Percentiles rank a stretch among this genome's conserved stretches.
Conservation (phyloP, 1,140 invertebrate genomes). For the Gryllus bimaculatus region DNA sequence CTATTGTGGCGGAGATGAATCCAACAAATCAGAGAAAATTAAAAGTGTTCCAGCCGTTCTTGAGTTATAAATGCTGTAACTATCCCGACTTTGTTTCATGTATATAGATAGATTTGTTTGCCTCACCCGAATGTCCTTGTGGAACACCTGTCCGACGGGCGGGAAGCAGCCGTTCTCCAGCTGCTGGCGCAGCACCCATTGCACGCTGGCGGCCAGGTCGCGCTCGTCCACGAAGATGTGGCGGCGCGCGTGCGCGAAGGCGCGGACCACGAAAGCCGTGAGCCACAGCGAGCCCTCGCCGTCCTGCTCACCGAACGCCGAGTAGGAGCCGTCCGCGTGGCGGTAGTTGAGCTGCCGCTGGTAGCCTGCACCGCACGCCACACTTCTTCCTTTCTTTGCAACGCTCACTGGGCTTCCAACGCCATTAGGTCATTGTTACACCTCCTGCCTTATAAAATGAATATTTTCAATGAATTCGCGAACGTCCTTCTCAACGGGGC, state of each 20-base stretch:
- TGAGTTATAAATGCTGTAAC: too few species aligned
- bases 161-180: conserved; percentile 70
- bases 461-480: too few species aligned
- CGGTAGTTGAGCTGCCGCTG: conserved; percentile 65
- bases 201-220: conserved; percentile 52
- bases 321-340: conserved; percentile 68
- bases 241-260: conserved; percentile 51
- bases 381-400: too few species aligned
- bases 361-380: conserved; percentile 43
- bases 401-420: too few species aligned
- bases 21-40: too few species aligned
- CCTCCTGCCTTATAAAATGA: too few species aligned
- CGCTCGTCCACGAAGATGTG: conserved; percentile 58
- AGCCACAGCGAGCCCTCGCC: conserved; percentile 65
- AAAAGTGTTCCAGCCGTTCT: too few species aligned
- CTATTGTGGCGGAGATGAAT: too few species aligned
- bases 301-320: conserved; percentile 61
- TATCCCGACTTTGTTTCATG: too few species aligned
- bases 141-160: conserved; percentile 62
- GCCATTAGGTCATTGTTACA: too few species aligned
- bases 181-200: conserved; percentile 63
- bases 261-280: conserved; percentile 71
- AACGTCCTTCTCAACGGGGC: too few species aligned
- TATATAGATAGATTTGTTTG: not conserved
- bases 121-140: conserved; percentile 60